Evolutionary conservation across 2,113 vertebrate species (phyloP), one percentile per base, ranked within the genome.

Genomic region (Rostratula benghalensis): DNA sequence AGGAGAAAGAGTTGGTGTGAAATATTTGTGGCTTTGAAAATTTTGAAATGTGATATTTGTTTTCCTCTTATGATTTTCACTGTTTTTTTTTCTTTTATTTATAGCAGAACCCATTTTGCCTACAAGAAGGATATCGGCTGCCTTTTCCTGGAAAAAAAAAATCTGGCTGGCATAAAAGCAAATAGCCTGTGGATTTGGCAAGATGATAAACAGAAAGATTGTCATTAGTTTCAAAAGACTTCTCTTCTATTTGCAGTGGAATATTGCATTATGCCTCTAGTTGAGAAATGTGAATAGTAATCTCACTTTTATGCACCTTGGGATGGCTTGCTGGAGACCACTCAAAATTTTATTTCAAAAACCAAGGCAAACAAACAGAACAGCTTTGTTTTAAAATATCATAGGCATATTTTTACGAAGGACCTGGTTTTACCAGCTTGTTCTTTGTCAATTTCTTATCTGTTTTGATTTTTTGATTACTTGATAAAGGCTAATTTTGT

Each of bases 181-280:
- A 96, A 60, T 28, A 83, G 87, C 63, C 63, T 83, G 60, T 77
- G 88, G 69, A 90, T 94, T 93, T 96, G 95, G 80, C 80, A 87
- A 83, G 83, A n/a, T 87, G 54, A 43, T 43, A 50, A 81, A 37
- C 43, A 89, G 43, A 80, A 77, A 86, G 30, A 57, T 39, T 84
- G 60, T 59, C n/a, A 33, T 81, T 79, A 46, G 33, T 53, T 90
- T 89, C 28, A 87, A 91, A 70, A 82, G 5, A 82, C 73, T 95
- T 68, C 48, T 83, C 53, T 95, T 93, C 43, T 37, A n/a, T 87
- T 92, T 86, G 50, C 60, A 56, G 59, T 12, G 17, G 54, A 80
- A 43, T 94, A 59, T 90, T 93, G 37, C 39, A 61, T 65, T 83
- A 68, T 85, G 68, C 73, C 46, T 83, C n/a, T 78, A 53, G 87